Conservation (phyloP, 2,888 invertebrate species). For the Eumacrocentrus americanus region DNA sequence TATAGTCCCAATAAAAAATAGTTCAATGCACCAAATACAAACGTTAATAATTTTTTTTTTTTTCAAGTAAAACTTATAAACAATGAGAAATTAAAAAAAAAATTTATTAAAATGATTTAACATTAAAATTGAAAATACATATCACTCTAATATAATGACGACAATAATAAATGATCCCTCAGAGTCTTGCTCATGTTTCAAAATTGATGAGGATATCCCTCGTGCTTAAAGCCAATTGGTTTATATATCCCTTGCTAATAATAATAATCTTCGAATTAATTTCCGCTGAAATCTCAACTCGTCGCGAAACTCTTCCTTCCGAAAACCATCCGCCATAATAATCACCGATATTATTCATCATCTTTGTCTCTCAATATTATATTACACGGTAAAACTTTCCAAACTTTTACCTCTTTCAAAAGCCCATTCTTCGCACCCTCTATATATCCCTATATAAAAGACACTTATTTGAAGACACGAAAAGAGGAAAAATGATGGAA, state of each 20-base stretch:
- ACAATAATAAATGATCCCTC: no score
- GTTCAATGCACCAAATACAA: no score
- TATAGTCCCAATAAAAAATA: no score
- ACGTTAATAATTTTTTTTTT: no score
- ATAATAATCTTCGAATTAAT: conserved; percentile 30
- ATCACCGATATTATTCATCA: neutral
- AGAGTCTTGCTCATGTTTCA: no score
- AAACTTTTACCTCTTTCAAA: neutral
- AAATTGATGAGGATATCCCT: no score
- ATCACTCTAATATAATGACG: no score
- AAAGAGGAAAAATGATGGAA: conserved; percentile 28
- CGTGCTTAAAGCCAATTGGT: conserved; percentile 16
- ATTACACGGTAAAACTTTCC: neutral
- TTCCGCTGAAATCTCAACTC: conserved; percentile 21
- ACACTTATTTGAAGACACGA: conserved; percentile 12
- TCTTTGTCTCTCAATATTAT: neutral
- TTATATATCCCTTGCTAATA: conserved; percentile 9
- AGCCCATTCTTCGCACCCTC: neutral
- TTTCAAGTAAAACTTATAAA: no score
- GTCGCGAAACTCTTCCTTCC: neutral
- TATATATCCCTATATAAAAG: neutral
- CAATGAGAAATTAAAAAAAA: no score
- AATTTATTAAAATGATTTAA: no score
- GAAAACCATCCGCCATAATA: neutral
- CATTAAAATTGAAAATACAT: no score